Evolutionary conservation across 2,113 vertebrate genomes (phyloP).

Genomic region (Lota lota): DNA sequence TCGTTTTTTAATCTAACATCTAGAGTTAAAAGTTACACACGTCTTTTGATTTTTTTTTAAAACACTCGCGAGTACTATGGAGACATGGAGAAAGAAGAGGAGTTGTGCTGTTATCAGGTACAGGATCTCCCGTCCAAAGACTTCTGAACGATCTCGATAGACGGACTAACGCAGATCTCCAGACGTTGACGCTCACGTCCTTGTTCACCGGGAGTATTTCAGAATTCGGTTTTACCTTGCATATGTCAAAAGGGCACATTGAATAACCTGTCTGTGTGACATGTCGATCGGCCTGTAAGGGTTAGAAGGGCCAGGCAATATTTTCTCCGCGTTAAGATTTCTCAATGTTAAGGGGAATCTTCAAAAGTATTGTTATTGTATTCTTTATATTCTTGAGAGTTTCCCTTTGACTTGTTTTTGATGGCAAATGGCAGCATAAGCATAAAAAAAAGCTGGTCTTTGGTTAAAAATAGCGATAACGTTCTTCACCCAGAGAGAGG

Average conservation of each 20-base stretch:
- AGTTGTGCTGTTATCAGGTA: constrained; percentile 74
- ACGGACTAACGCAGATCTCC: neutral
- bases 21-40: constrained; percentile 48
- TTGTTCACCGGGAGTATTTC: constrained; percentile 12
- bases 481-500: constrained; percentile 28
- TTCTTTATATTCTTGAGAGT: neutral
- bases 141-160: constrained; percentile 24
- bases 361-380: constrained; percentile 31
- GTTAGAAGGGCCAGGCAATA: constrained; percentile 23
- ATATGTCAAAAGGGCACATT: constrained; percentile 56
- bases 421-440: constrained; percentile 74
- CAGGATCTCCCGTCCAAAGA: constrained; percentile 53
- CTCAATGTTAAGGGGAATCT: constrained; percentile 28
- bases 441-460: constrained; percentile 65
- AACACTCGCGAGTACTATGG: constrained; percentile 61
- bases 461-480: constrained; percentile 62
- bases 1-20: constrained; percentile 45
- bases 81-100: constrained; percentile 56
- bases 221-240: constrained; percentile 55
- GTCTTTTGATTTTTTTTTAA: constrained; percentile 39
- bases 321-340: neutral
- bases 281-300: constrained; percentile 25
- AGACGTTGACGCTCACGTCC: no score
- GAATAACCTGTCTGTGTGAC: constrained; percentile 38
- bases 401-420: constrained; percentile 66